Conservation (phyloP, 2,888 invertebrate species). For the Incurvaria masculella region DNA sequence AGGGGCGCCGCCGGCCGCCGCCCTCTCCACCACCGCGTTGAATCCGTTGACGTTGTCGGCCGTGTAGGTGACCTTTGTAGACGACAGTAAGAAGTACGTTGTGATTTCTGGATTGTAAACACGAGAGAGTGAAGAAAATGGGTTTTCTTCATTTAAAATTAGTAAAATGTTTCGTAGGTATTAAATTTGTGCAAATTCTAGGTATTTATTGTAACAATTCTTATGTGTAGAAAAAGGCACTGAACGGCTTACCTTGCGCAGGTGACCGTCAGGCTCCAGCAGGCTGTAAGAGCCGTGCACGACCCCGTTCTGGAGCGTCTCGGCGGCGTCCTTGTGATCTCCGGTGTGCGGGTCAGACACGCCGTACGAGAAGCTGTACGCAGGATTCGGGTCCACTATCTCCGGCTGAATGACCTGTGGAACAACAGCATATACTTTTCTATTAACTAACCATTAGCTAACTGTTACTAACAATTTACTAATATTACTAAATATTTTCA, state of each 20-base stretch:
- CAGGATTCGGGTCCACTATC: constrained; percentile 50
- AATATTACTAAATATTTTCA: not conserved
- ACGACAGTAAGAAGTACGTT: too few relatives aligned
- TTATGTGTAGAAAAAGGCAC: too few relatives aligned
- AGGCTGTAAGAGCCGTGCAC: constrained; percentile 53
- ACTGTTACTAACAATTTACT: not conserved
- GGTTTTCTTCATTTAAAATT: too few relatives aligned
- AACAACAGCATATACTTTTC: not conserved
- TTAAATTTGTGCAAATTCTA: too few relatives aligned
- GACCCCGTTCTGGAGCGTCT: constrained; percentile 51
- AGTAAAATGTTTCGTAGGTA: too few relatives aligned
- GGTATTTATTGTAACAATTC: too few relatives aligned
- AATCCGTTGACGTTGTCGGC: constrained; percentile 52
- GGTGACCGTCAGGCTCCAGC: constrained; percentile 50
- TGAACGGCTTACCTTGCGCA: too few relatives aligned
- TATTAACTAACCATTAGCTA: not conserved
- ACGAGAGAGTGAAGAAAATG: too few relatives aligned
- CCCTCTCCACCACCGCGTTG: constrained; percentile 52
- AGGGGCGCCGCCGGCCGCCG: constrained; percentile 36
- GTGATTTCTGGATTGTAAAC: too few relatives aligned
- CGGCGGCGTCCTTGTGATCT: constrained; percentile 49
- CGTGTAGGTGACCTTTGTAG: constrained; percentile 54
- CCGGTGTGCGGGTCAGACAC: constrained; percentile 50
- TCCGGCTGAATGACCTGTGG: constrained; percentile 39
- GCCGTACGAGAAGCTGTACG: constrained; percentile 52